Evolutionary conservation across 2,888 invertebrate genomes (phyloP).

Genomic region (Caradrina clavipalpis): DNA sequence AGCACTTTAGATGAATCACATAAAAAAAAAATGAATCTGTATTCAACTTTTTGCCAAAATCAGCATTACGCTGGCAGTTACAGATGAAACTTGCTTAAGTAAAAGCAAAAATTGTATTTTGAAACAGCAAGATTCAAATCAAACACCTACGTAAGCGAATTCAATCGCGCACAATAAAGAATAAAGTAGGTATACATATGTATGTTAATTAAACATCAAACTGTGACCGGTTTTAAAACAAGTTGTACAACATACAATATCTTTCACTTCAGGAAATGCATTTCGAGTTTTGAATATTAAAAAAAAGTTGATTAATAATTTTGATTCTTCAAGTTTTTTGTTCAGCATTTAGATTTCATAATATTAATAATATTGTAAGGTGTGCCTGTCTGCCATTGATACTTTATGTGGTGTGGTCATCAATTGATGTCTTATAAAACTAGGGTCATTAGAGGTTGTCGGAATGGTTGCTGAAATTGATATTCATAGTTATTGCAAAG

Average conservation of each 20-base stretch:
- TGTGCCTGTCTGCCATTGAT: slow-evolving; percentile 11
- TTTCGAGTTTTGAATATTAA: slow-evolving; percentile 23
- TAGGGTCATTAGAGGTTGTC: slow-evolving; percentile 30
- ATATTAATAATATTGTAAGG: not conserved
- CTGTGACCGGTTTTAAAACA: slow-evolving; percentile 41
- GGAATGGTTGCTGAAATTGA: slow-evolving; percentile 17
- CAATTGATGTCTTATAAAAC: slow-evolving; percentile 30
- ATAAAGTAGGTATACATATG: slow-evolving; percentile 9
- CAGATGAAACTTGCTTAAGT: not conserved
- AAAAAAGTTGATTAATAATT: slow-evolving; percentile 18
- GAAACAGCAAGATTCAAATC: not conserved
- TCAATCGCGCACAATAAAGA: slow-evolving; percentile 18
- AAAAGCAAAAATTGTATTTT: not conserved
- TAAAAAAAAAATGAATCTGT: not conserved
- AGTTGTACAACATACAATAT: slow-evolving; percentile 38
- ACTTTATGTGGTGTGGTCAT: slow-evolving; percentile 6
- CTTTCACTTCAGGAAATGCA: slow-evolving; percentile 59
- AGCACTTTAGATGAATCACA: not conserved
- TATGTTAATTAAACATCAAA: slow-evolving; percentile 33
- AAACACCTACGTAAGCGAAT: slow-evolving; percentile 5
- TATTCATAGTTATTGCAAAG: slow-evolving; percentile 14
- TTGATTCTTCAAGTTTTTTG: slow-evolving; percentile 21
- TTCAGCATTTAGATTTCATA: slow-evolving; percentile 13
- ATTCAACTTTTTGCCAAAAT: not conserved
- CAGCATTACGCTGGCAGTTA: not conserved